phyloP scores from a whole-genome alignment of 30 jellyfish, hydroid and myxozoan genomes.

The Euphysa ruthae region DNA sequence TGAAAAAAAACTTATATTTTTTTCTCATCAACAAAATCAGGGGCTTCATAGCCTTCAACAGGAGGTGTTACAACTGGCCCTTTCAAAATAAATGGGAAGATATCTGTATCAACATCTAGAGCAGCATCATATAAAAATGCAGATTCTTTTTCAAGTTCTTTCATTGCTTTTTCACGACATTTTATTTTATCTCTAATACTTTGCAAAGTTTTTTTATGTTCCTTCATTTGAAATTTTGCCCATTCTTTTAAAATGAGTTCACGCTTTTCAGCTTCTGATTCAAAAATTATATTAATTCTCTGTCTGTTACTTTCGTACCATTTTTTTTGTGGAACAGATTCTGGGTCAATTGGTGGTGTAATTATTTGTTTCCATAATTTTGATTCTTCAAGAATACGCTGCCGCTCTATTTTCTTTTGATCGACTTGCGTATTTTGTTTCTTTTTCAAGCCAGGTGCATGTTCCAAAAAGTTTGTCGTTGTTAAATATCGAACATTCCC shows the following conservation, averaged over 20 bases:
- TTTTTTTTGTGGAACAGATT: conserved; percentile 61
- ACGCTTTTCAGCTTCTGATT: conserved; percentile 46
- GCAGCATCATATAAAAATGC: conserved; percentile 58
- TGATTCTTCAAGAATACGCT: conserved; percentile 49
- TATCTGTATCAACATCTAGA: conserved; percentile 36
- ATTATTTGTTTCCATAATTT: conserved; percentile 47
- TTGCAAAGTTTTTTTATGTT: conserved; percentile 46
- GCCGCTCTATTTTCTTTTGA: conserved; percentile 35
- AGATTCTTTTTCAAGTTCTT: conserved; percentile 72
- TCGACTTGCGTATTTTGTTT: conserved; percentile 47
- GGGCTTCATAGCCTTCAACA: conserved; percentile 57
- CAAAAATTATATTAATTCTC: conserved; percentile 35
- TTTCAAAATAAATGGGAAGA: conserved; percentile 57
- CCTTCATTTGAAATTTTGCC: conserved; percentile 62
- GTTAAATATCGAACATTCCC: conserved; percentile 15
- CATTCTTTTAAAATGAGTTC: conserved; percentile 63
- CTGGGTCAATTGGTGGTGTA: conserved; percentile 76
- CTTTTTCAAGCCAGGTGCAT: conserved; percentile 69
- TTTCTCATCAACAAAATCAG: conserved; percentile 66
- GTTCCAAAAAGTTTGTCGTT: conserved; percentile 30
- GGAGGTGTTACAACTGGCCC: conserved; percentile 96
- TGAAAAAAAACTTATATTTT: not conserved
- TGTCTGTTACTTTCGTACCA: conserved; percentile 47
- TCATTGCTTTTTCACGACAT: conserved; percentile 71
- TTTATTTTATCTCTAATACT: conserved; percentile 44